Percentiles rank a stretch among this genome's conserved stretches.
Conservation (phyloP, 2,113 vertebrate genomes). For the Gallinago media region DNA sequence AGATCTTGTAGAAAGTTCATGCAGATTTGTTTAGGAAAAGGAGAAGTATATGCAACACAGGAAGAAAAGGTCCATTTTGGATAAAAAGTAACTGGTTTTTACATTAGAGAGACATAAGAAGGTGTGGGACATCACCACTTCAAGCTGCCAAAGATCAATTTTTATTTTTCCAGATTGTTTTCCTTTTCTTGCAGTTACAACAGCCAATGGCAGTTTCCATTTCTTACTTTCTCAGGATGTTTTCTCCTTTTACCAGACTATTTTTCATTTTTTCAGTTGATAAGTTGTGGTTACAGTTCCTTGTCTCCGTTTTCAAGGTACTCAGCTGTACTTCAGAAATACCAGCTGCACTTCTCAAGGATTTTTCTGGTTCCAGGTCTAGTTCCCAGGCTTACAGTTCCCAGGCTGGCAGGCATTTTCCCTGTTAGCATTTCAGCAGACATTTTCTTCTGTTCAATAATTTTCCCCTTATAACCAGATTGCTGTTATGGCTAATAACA, state of each 20-base stretch:
- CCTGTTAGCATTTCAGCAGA: not conserved
- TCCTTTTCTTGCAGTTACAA: not conserved
- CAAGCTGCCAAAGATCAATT: not conserved
- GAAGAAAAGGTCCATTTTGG: not conserved
- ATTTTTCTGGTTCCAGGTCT: not conserved
- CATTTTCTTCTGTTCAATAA: not conserved
- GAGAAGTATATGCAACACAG: not conserved
- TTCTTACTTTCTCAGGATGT: not conserved
- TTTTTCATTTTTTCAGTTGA: not conserved
- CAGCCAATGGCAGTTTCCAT: accelerated
- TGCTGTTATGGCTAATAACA: not conserved
- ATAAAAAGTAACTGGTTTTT: not conserved
- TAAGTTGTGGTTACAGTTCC: not conserved
- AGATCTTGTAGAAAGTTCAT: not conserved
- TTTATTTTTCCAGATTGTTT: not conserved
- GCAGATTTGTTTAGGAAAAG: not conserved
- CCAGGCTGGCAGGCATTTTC: not conserved
- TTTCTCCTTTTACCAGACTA: not conserved
- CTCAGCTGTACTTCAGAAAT: not conserved
- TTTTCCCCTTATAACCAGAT: not conserved
- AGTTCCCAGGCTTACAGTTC: not conserved
- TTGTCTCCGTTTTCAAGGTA: not conserved
- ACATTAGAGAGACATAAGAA: not conserved
- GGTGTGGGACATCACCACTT: accelerated
- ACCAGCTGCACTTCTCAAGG: not conserved